Base-by-base conservation (phyloP, 2,888 invertebrate genomes). In the Dichetophora obliterata region DNA sequence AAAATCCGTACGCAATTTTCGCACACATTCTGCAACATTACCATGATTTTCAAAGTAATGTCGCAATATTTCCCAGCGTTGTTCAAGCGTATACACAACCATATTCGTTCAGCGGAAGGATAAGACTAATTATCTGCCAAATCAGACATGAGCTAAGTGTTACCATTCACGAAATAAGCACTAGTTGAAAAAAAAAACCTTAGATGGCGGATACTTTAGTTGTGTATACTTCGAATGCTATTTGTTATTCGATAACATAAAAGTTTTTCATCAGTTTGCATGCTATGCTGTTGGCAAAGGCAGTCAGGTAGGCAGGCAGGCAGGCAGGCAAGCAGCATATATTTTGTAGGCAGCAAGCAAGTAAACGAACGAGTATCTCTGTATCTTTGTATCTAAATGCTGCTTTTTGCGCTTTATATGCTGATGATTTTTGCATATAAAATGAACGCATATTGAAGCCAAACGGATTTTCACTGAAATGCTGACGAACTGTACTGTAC, bases 401-500 rank as follows among this genome's bases (percentile, higher is more conserved):
- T 52, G 52, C 16, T 37, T 5, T 9, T 37, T 37, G 37, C 8
- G 37, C 37, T 37, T 37, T 37, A 37, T 37, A 37, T 37, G 37
- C 63, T n/a, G n/a, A 59, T 24, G 14, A 59, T 59, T 22, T 59
- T 59, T 59, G 22, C 59, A 59, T 59, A 14, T 59, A 24, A 59
- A 59, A 59, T 59, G 27, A 24, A 16, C 27, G 19, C 27, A 34
- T 63, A 16, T 31, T 14, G 24, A n/a, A 14, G 11, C 8, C 16
- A 34, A 24, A 68, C 8, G 5, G 27, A 14, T 68, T 68, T 68
- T 68, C 50, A 68, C 27, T 68, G 68, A 68, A 68, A 50, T 68
- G 19, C 50, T 68, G 68, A 68, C 50, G 68, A 68, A 68, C 50
- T 50, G 68, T 50, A 68, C 68, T 65, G 37, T 65, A 63, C 63